phyloP scores from a whole-genome alignment of 2,113 vertebrate species.

The Lonchura striata region DNA sequence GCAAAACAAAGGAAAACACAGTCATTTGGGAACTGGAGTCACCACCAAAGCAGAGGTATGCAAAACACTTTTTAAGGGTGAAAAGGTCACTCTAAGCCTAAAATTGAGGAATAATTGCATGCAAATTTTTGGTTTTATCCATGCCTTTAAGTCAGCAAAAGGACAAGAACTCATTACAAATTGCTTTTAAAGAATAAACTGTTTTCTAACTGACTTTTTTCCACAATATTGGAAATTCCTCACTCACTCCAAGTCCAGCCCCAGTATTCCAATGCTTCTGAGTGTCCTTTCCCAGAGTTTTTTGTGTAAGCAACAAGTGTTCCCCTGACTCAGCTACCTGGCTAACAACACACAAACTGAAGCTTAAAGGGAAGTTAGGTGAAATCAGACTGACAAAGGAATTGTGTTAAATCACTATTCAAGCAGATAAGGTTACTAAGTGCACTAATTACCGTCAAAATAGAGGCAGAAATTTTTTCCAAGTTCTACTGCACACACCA shows the following conservation, averaged over 20 bases:
- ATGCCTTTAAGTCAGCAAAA: neutral
- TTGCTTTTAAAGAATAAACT: neutral
- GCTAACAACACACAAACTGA: neutral
- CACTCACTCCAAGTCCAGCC: neutral
- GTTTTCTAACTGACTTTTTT: neutral
- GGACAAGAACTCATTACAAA: neutral
- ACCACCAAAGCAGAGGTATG: neutral
- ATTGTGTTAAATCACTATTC: neutral
- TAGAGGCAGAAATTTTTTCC: slow-evolving; percentile 22
- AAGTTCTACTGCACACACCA: neutral
- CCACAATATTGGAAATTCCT: accelerated
- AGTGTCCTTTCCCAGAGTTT: neutral
- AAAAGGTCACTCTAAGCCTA: neutral
- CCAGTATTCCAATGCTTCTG: neutral
- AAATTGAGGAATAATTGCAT: neutral
- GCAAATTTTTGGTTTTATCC: neutral
- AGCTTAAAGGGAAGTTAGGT: neutral
- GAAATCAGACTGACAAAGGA: neutral
- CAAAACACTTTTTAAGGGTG: neutral
- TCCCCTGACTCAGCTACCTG: neutral
- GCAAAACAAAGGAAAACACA: neutral
- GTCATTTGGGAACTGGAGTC: neutral
- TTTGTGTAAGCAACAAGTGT: neutral
- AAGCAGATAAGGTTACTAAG: neutral
- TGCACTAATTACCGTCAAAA: slow-evolving; percentile 33